Conservation (phyloP, 2,113 vertebrate species). For the Scytalopus superciliaris region DNA sequence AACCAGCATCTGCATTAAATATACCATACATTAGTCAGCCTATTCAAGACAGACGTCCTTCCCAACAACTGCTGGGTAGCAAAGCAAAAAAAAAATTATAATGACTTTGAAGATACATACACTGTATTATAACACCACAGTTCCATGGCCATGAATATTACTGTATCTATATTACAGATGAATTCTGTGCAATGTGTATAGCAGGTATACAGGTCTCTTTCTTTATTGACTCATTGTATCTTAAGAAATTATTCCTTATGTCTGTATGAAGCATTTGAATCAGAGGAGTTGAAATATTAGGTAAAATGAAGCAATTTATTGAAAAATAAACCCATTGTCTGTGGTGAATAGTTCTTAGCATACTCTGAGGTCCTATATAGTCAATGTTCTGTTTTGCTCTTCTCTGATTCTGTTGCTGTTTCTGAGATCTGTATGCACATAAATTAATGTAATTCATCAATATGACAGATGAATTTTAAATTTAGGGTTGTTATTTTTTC, state of each 20-base stretch:
- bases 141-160: not conserved
- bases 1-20: not conserved
- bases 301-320: not conserved
- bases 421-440: not conserved
- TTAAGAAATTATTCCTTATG: not conserved
- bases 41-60: not conserved
- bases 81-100: not conserved
- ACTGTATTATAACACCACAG: not conserved
- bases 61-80: not conserved
- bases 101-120: not conserved
- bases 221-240: not conserved
- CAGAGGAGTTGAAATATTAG: not conserved
- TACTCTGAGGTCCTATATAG: not conserved
- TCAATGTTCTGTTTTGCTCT: not conserved
- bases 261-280: not conserved
- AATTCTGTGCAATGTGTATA: not conserved
- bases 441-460: conserved; percentile 37
- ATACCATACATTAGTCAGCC: not conserved
- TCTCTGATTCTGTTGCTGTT: not conserved
- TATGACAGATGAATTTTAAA: conserved; percentile 31
- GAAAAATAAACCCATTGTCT: not conserved
- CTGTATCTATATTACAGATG: not conserved
- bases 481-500: not conserved
- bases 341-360: not conserved
- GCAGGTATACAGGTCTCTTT: not conserved